Base-by-base conservation (phyloP, 2,888 invertebrate genomes). In the Capitulum mitella region DNA sequence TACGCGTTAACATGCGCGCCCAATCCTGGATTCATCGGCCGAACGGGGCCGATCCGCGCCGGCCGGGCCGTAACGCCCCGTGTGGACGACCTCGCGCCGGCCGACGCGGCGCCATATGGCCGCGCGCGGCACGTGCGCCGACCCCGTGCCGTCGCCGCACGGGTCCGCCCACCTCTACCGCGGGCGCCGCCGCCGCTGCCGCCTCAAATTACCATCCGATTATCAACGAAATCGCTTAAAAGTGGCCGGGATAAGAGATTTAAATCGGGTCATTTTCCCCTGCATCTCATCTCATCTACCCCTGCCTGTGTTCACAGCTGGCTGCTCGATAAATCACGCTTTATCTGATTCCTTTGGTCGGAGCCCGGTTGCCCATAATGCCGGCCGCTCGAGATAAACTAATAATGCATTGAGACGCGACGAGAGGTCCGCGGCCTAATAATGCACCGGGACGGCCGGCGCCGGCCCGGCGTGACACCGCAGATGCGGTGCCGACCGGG, bases 211-310 rank as follows among this genome's bases (percentile, higher is more conserved):
- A 70, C 70, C 70, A 70, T 70, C 70, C 26, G 70, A 70, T 70
- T 70, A 70, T 70, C 70, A 70, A 37, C 14, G 26, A 70, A 70
- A 70, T 70, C 70, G 70, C 70, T 40, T 70, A 37, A 70, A 70
- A 70, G 70, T 40, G 37, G 37, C 12, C 40, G 37, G 70, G 70
- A 70, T 70, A 70, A 70, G 70, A 70, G 70, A 70, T 70, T 70
- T 70, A 70, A 70, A 70, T 40, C 70, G 70, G 70, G 70, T 70
- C 70, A 40, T 70, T 40, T 70, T 70, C 70, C 22, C 26, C 40
- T 70, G 70, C 70, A 70, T 70, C 70, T 70, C 70, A 70, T 70
- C 70, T 70, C 70, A 70, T 70, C 70, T 70, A 70, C 70, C 70
- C 37, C 70, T 19, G 37, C 3, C 37, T 19, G 70, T 26, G 70